Base-by-base conservation (phyloP, 2,888 invertebrate genomes). In the Oegoconia quadripuncta region DNA sequence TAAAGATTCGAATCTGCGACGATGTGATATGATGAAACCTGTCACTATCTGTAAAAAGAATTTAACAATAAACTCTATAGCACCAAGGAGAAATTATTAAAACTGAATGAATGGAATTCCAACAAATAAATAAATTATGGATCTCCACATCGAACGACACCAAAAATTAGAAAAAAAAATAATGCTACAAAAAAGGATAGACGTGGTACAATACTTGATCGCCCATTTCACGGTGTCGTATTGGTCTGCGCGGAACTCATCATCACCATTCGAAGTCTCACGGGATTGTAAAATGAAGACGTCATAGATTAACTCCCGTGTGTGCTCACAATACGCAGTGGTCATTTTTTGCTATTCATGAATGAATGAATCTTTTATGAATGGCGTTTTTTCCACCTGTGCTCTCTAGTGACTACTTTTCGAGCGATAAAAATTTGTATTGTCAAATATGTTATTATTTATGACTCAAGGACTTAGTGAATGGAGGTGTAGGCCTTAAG, bases 371-470 rank as follows among this genome's bases (percentile, higher is more conserved):
- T n/a, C n/a, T n/a, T n/a, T n/a, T n/a, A n/a, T 63, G 73, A 69
- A 50, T 63, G 50, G 49, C 60, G 59, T 72, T 74, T 72, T 72
- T 69, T 61, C 56, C 66, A 78, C 78, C 77, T 79, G 79, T 73
- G 55, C 60, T 64, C 12, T 13, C 9, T 29, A 60, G 54, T 61
- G 64, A 67, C 48, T 51, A 63, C 59, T 64, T 63, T 60, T 60
- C 46, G 61, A 59, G 50, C 71, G 63, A 77, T 83, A 79, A 82
- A 84, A 84, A 83, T 77, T 81, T 84, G 79, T 84, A 78, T 82
- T 80, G 79, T 83, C 62, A 62, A 57, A 55, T 52, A 53, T 57
- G 45, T 68, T 74, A 80, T 82, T 79, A 82, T 84, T 86, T 86
- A 83, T 80, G 74, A 52, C 59, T 42, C 15, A 30, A 46, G 44